Percentiles rank a stretch among this genome's conserved stretches.
Conservation (phyloP, 2,888 invertebrate species). For the Stenolophus ochropezus region DNA sequence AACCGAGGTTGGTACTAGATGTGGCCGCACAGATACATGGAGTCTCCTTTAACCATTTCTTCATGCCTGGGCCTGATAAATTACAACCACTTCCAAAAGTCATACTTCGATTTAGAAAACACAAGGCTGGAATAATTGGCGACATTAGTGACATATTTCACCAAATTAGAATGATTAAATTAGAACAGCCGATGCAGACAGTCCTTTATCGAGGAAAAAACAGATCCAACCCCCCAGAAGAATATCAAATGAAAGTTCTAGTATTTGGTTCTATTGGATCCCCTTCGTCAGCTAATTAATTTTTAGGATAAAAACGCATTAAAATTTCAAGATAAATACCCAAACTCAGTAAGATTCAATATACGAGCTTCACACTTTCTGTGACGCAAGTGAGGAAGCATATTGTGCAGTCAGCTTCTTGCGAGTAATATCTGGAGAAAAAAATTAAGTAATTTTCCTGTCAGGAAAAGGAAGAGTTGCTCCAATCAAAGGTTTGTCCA, state of each 20-base stretch:
- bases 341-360: neutral
- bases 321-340: neutral
- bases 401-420: slow-evolving; percentile 49
- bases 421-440: neutral
- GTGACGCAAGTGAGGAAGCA: slow-evolving; percentile 32
- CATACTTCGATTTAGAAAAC: neutral
- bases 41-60: too few species aligned
- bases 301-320: neutral
- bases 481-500: slow-evolving; percentile 27
- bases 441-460: neutral
- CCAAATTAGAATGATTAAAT: too few species aligned
- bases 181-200: too few species aligned
- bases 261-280: neutral
- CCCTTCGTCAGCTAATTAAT: neutral
- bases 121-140: neutral
- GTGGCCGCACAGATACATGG: too few species aligned
- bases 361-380: slow-evolving; percentile 43
- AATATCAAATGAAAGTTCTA: neutral
- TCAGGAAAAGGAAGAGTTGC: slow-evolving; percentile 38
- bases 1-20: neutral
- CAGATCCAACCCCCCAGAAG: neutral
- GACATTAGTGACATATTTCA: neutral
- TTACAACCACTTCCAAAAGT: neutral
- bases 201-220: too few species aligned
- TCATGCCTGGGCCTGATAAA: too few species aligned